Base-by-base conservation (phyloP, 2,113 vertebrate genomes). In the Callaeas wilsoni region DNA sequence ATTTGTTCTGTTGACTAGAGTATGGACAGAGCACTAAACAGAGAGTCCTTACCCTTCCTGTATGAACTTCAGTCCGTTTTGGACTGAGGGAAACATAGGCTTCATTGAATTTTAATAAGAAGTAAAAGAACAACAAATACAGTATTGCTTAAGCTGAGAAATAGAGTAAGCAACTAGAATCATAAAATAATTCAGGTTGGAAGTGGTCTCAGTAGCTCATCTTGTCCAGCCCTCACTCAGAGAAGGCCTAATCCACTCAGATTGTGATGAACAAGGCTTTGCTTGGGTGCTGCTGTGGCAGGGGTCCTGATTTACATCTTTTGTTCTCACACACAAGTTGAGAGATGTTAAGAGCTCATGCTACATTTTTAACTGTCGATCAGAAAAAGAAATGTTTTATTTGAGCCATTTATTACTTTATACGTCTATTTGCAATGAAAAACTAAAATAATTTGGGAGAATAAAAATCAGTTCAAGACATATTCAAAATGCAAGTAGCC, bases 301-400 rank as follows among this genome's bases (percentile, higher is more conserved):
- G 27, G 18, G 26, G 13, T 39, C 33, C 33, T 82, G 29, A 21
- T 78, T 52, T 73, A 10, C 5, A 10, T 32, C 29, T 35, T 63
- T 64, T 26, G 18, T 79, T 88, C 50, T 85, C 15, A 0, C 6
- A 0, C 16, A 23, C 0, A 6, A 56, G 6, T 22, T 23, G 32
- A 68, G 10, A 84, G 60, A 29, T 32, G 3, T n/a, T 22, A 65
- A 87, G 16, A 65, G 32, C 12, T 46, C 13, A 3, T 29, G 26
- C 7, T 49, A 16, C 21, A 12, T 64, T 65, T 77, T 75, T 52
- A 49, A 30, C 14, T 67, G 8, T 16, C 41, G 32, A 25, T 79
- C 23, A 33, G 60, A 21, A 88, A 64, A 68, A 57, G 3, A 53
- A 25, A 9, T 22, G 33, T 55, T 79, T 92, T 37, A 44, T 53